Evolutionary conservation across 64 coral and sea anemone genomes (phyloP), one percentile per base, ranked within the genome.

Genomic region (Platygyra sinensis): DNA sequence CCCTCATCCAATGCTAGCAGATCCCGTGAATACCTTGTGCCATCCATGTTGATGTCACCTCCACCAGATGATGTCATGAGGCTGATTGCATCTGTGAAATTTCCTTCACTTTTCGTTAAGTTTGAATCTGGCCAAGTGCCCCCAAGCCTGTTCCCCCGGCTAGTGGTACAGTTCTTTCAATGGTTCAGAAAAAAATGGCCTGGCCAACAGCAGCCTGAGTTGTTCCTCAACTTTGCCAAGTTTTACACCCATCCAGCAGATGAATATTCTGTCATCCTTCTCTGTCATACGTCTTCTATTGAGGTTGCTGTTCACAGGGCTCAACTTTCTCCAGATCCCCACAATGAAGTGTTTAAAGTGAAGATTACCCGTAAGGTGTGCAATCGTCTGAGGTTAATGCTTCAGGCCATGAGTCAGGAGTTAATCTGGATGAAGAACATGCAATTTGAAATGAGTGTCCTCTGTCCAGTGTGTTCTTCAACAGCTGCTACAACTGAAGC

Each of bases 21-120:
- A 10, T 14, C 51, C 4, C 17, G 67, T 20, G 30, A 67, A 20
- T 89, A 64, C 67, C 65, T 89, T 9, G 87, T 87, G 30, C 84
- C 84, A 55, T 87, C 84, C 30, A 87, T 87, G 84, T n/a, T 87
- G 16, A 87, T 19, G 86, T 87, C 86, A 17, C 86, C 55, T 59
- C 86, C 86, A 75, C 19, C 86, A 2, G 52, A 60, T n/a, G 86
- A 75, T 5, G 54, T 74, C 17, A 52, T 12, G 9, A 15, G 52
- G 17, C 16, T 55, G 13, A 8, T 75, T 20, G 9, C 30, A 20
- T 55, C 69, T 87, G 82, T 32, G 17, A 4, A 15, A 32, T 7
- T 75, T 18, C 73, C 69, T 13, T 64, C 82, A 30, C 51, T 86
- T 6, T 71, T 61, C 16, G 4, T 46, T 10, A 65, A 51, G 18